Evolutionary conservation across 2,888 invertebrate genomes (phyloP), one percentile per base, ranked within the genome.

Genomic region (Ormia ochracea): DNA sequence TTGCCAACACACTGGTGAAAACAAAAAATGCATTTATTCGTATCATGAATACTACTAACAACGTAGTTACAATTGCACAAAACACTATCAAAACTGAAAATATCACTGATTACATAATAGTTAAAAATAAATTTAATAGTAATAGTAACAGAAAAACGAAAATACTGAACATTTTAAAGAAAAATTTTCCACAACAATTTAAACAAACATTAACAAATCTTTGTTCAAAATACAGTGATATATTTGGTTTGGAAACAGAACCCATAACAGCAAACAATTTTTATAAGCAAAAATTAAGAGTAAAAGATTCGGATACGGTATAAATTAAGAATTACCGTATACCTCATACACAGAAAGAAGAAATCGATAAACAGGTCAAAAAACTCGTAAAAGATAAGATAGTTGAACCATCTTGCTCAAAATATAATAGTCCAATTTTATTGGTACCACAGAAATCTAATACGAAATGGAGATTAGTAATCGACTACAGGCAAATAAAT

Each of bases 161-260:
- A 52, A 23, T 59, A 14, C 9, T 66, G 17, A 14, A 58, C 43
- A 45, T 75, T 65, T 65, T 45, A 48, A 43, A 48, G 36, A 61
- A 36, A 59, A 43, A 73, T 41, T 43, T 70, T 63, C 63, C 43
- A 12, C 26, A 70, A 68, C 21, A 43, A 63, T 50, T 69, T 38
- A 63, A 56, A 19, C 61, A 36, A 19, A 74, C 52, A 4, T 19
- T 31, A 41, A 26, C 52, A 17, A 17, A 63, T 33, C 12, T 48
- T 43, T 69, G 75, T 28, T 14, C 43, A 3, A 14, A 63, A 38
- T 78, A 72, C 41, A 54, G 19, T 17, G 76, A 82, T 77, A 68
- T 82, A 23, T 82, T 82, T 38, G 77, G 59, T 7, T 73, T 77
- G 54, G 77, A 77, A 78, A 63, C 72, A 28, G 76, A 81, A 66